phyloP scores from a whole-genome alignment of 2,113 vertebrate genomes.

The Callaeas wilsoni region DNA sequence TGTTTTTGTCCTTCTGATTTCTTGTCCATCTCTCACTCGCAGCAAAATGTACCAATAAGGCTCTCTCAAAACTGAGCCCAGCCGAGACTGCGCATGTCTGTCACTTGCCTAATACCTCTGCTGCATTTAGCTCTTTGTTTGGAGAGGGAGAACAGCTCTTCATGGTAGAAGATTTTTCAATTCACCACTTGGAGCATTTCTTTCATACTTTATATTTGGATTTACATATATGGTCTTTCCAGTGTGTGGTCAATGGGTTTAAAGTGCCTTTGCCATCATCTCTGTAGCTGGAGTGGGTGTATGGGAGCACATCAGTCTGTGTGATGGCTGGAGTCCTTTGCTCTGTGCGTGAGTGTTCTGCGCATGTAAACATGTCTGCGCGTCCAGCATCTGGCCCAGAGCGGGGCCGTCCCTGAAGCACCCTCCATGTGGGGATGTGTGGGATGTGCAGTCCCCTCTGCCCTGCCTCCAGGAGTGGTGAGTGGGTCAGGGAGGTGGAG shows the following conservation, averaged over 20 bases:
- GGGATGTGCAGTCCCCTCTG: neutral
- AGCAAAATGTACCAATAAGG: slow-evolving; percentile 13
- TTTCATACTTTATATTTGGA: neutral
- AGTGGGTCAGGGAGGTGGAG: neutral
- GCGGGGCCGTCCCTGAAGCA: fast-evolving
- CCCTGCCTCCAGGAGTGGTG: neutral
- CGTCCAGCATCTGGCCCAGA: neutral
- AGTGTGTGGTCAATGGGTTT: neutral
- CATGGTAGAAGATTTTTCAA: slow-evolving; percentile 41
- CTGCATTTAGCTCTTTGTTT: slow-evolving; percentile 50
- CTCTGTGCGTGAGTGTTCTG: neutral
- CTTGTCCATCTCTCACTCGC: slow-evolving; percentile 25
- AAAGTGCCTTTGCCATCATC: slow-evolving; percentile 45
- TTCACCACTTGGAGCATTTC: slow-evolving; percentile 35
- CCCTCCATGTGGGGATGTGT: neutral
- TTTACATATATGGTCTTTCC: neutral
- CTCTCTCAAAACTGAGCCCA: slow-evolving; percentile 20
- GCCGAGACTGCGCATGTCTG: slow-evolving; percentile 29
- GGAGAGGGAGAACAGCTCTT: slow-evolving; percentile 45
- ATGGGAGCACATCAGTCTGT: neutral
- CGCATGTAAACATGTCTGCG: neutral
- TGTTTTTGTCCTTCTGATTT: slow-evolving; percentile 49
- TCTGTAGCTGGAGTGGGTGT: neutral
- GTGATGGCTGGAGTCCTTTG: neutral
- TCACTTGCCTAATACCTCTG: slow-evolving; percentile 54